These are phyloP conservation scores for Drosophila helvetica DNA, from an alignment of 2,888 invertebrate genomes.

Conservation along the genomic window DNA sequence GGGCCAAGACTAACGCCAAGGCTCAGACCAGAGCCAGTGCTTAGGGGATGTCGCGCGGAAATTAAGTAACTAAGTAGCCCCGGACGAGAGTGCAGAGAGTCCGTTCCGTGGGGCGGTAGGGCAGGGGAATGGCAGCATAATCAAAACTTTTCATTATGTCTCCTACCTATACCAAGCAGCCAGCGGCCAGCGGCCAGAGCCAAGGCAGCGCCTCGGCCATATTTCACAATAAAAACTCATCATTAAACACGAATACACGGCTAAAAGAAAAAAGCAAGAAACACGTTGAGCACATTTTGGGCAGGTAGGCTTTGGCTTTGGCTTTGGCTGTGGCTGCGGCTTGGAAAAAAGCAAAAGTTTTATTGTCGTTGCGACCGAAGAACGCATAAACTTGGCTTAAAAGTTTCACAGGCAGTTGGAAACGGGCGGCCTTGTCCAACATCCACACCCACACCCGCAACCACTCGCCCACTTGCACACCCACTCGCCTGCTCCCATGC, in stretches of 20 bases:
- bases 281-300: constrained; percentile 1
- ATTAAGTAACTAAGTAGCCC: constrained; percentile 77
- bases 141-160: constrained; percentile 75
- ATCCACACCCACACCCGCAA: constrained; percentile 1
- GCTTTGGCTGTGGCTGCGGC: no score
- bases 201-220: constrained; percentile 21
- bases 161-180: no score
- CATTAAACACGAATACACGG: constrained; percentile 61
- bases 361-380: constrained; percentile 68
- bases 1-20: not conserved
- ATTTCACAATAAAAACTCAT: constrained; percentile 65
- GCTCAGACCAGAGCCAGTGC: constrained; percentile 28
- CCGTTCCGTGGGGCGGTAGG: not conserved
- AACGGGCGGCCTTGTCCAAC: not conserved
- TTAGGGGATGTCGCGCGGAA: constrained; percentile 63
- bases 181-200: no score
- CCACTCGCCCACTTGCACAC: no score
- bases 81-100: not conserved
- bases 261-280: constrained; percentile 7
- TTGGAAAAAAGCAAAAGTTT: constrained; percentile 64
- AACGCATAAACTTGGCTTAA: constrained; percentile 75
- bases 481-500: not conserved
- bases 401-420: constrained; percentile 57
- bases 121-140: constrained; percentile 34
- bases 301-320: no score